phyloP scores from a whole-genome alignment of 2,797 vertebrate genomes.

The Babyrousa celebensis region DNA sequence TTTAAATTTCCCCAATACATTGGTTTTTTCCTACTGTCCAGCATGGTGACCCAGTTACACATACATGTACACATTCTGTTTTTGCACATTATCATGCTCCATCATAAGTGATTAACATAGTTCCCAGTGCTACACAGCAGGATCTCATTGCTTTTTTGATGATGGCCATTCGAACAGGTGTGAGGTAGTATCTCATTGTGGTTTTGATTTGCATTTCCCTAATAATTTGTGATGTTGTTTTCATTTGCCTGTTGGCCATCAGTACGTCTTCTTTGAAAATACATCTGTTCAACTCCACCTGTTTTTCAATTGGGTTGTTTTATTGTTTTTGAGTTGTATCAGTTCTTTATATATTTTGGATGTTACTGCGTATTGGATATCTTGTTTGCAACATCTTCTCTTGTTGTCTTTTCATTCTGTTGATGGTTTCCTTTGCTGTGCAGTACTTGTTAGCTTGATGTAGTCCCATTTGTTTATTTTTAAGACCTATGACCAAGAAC shows the following conservation, averaged over 20 bases:
- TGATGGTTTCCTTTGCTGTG: background rate
- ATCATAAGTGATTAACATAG: too few species aligned
- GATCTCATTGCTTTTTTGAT: background rate
- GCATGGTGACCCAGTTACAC: too few species aligned
- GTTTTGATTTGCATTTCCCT: background rate
- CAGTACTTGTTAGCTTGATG: background rate
- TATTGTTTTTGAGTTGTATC: background rate
- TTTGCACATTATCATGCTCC: too few species aligned
- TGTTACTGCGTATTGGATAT: background rate
- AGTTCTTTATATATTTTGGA: background rate
- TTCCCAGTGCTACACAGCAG: too few species aligned
- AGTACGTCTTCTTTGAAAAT: background rate
- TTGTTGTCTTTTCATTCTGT: background rate
- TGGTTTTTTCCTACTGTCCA: too few species aligned
- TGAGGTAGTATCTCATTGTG: background rate
- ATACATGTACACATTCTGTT: too few species aligned
- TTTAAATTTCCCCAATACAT: too few species aligned
- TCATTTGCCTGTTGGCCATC: background rate
- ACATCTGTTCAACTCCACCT: background rate
- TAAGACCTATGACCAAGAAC: background rate
- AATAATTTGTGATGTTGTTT: background rate
- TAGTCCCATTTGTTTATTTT: background rate
- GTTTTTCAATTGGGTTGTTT: background rate
- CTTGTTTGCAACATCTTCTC: background rate
- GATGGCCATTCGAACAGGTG: background rate